These are phyloP conservation scores for Brachyopa scutellaris DNA, from an alignment of 2,888 invertebrate genomes.

Conservation along the genomic window DNA sequence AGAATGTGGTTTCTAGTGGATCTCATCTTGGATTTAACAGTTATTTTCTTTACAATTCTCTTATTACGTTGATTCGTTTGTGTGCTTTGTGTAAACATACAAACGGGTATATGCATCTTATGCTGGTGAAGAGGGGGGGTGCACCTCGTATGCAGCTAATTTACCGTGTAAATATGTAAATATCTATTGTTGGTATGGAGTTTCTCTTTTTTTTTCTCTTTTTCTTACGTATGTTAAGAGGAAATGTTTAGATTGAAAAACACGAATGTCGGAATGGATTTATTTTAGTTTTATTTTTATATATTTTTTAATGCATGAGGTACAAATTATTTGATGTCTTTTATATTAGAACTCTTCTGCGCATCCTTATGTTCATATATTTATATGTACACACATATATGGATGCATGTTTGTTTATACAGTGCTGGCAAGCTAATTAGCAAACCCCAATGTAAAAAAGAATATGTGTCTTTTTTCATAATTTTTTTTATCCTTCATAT, in stretches of 20 bases:
- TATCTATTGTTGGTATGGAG: conserved; percentile 50
- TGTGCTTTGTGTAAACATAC: too few species aligned
- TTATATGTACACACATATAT: too few species aligned
- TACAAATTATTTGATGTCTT: too few species aligned
- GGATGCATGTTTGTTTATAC: too few species aligned
- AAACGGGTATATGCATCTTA: conserved; percentile 32
- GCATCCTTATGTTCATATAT: too few species aligned
- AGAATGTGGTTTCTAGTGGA: conserved; percentile 49
- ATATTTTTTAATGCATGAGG: not conserved
- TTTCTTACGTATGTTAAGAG: not conserved
- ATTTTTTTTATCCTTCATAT: too few species aligned
- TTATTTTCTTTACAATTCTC: conserved; percentile 42
- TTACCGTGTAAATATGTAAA: conserved; percentile 71
- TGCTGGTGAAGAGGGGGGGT: not conserved
- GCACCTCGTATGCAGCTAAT: conserved; percentile 61
- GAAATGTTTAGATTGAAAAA: not conserved
- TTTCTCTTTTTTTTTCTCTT: conserved; percentile 57
- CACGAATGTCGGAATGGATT: not conserved
- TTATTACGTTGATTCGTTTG: conserved; percentile 33
- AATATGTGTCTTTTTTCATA: too few species aligned
- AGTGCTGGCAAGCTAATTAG: too few species aligned
- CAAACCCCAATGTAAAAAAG: too few species aligned
- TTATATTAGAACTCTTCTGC: too few species aligned
- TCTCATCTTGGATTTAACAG: conserved; percentile 57
- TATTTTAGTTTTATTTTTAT: not conserved